These are phyloP conservation scores for Agrotis exclamationis DNA, from an alignment of 2,888 invertebrate species.

Conservation along the genomic window DNA sequence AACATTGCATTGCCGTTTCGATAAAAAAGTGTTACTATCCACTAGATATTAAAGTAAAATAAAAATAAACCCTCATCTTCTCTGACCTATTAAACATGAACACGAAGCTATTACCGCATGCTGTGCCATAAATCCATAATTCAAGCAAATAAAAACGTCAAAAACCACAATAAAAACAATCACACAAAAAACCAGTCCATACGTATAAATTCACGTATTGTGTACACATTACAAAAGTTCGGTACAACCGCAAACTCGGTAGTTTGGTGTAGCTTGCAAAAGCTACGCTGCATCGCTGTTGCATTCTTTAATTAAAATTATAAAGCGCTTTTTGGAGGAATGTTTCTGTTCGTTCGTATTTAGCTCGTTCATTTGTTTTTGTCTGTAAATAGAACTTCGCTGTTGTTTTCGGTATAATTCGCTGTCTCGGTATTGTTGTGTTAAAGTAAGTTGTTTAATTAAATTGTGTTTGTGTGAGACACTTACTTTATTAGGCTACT, in stretches of 20 bases:
- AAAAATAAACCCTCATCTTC: background rate
- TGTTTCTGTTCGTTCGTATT: slow-evolving; percentile 26
- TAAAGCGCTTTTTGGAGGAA: slow-evolving; percentile 51
- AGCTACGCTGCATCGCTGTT: slow-evolving; percentile 25
- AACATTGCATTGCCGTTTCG: no score
- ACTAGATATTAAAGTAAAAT: no score
- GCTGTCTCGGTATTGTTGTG: slow-evolving; percentile 13
- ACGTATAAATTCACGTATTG: slow-evolving; percentile 42
- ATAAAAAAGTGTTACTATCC: no score
- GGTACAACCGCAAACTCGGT: slow-evolving; percentile 32
- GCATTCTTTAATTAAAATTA: slow-evolving; percentile 61
- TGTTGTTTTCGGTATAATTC: slow-evolving; percentile 30
- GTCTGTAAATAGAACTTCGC: slow-evolving; percentile 30
- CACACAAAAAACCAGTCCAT: slow-evolving; percentile 24
- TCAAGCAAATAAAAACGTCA: slow-evolving; percentile 36
- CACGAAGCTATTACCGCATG: background rate
- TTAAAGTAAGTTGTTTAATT: slow-evolving; percentile 35
- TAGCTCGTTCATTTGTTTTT: slow-evolving; percentile 52
- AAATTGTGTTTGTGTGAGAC: slow-evolving; percentile 4
- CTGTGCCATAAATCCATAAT: slow-evolving; percentile 28
- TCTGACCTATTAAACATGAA: slow-evolving; percentile 1
- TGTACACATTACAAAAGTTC: slow-evolving; percentile 44
- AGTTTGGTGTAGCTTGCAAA: slow-evolving; percentile 26
- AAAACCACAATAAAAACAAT: slow-evolving; percentile 27
- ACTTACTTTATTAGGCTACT: background rate